These are phyloP conservation scores for Prunella strophiata DNA, from an alignment of 2,797 vertebrate species.

Conservation along the genomic window DNA sequence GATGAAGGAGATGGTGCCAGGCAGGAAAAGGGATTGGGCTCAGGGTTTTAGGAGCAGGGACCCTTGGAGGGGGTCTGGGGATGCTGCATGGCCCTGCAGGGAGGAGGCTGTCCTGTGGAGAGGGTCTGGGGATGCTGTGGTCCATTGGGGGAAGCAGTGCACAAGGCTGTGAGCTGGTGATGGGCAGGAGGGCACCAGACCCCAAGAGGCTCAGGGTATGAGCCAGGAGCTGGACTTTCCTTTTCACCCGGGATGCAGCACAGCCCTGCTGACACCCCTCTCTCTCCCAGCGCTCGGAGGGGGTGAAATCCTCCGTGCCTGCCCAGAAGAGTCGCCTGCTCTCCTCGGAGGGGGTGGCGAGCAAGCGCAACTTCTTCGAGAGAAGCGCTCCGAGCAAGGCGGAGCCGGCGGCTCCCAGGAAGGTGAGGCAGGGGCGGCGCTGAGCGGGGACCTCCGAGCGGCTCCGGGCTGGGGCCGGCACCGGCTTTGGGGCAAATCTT, in stretches of 20 bases:
- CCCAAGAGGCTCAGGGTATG: rapidly evolving
- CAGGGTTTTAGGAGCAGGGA: background rate
- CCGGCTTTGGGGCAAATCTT: background rate
- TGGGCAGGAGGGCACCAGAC: background rate
- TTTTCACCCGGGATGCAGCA: background rate
- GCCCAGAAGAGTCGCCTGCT: constrained; percentile 77
- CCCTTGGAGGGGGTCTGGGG: background rate
- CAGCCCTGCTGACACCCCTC: rapidly evolving
- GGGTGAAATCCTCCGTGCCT: constrained; percentile 67
- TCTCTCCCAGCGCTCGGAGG: constrained; percentile 83
- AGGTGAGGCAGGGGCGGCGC: constrained; percentile 72
- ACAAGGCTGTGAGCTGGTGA: background rate
- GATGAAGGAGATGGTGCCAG: background rate
- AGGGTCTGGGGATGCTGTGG: background rate
- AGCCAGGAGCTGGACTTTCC: background rate
- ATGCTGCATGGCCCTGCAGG: background rate
- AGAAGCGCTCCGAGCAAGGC: constrained; percentile 16
- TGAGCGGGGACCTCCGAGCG: rapidly evolving
- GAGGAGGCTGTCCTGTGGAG: background rate
- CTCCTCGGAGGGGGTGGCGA: constrained; percentile 85
- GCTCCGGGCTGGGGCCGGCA: background rate
- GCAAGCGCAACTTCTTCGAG: constrained; percentile 91
- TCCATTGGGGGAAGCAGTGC: no score
- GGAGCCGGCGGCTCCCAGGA: constrained; percentile 56
- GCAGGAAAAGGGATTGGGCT: background rate